Evolutionary conservation across 2,113 vertebrate genomes (phyloP).

Genomic region (Ageneiosus marmoratus): DNA sequence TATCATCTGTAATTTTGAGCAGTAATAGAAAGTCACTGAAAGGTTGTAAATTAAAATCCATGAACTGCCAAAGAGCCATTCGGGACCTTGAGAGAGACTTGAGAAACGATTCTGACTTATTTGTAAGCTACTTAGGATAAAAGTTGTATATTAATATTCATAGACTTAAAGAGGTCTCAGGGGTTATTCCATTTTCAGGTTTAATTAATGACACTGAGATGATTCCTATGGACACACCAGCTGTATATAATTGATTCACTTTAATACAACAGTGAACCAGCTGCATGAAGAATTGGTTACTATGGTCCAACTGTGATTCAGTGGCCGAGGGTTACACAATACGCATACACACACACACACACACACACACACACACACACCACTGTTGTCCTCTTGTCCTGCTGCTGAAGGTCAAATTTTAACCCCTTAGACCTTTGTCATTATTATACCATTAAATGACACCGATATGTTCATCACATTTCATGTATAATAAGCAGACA

Average conservation of each 20-base stretch:
- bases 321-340: background rate
- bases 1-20: background rate
- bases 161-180: background rate
- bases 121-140: background rate
- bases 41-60: background rate
- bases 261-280: background rate
- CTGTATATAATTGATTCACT: background rate
- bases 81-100: background rate
- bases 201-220: background rate
- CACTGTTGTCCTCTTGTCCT: background rate
- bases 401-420: background rate
- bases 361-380: slow-evolving; percentile 14
- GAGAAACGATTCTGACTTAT: background rate
- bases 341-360: slow-evolving; percentile 8
- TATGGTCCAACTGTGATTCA: slow-evolving; percentile 3
- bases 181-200: slow-evolving; percentile 3
- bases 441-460: background rate
- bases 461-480: background rate
- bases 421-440: background rate
- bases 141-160: background rate
- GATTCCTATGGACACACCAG: background rate
- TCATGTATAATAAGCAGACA: background rate
- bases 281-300: background rate
- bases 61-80: background rate
- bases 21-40: background rate